phyloP scores from a whole-genome alignment of 2,797 vertebrate genomes.

The Argentina silus region DNA sequence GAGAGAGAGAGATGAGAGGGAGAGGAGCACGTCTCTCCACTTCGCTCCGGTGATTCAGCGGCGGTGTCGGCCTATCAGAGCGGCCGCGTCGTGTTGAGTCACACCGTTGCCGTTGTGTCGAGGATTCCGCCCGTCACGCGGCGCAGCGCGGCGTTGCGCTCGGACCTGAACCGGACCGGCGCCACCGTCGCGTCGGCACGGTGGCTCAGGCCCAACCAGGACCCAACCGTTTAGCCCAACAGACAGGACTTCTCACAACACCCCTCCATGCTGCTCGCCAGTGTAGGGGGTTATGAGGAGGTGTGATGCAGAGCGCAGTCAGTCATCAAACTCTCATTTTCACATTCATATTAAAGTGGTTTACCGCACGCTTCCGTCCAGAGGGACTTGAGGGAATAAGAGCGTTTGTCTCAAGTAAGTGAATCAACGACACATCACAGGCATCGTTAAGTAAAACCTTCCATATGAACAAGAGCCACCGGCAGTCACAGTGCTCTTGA shows the following conservation, averaged over 20 bases:
- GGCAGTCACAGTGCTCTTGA: no score
- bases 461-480: no score
- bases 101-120: not conserved
- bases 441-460: no score
- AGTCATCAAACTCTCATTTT: no score
- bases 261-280: not conserved
- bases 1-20: not conserved
- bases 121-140: not conserved
- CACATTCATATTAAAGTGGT: no score
- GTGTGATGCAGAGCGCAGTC: not conserved
- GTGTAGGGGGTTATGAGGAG: not conserved
- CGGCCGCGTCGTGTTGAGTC: not conserved
- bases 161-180: no score
- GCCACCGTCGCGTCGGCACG: no score
- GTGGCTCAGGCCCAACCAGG: not conserved
- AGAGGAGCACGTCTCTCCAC: not conserved
- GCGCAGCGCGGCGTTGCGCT: not conserved
- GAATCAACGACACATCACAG: no score
- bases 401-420: no score
- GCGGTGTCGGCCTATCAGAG: not conserved
- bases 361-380: no score
- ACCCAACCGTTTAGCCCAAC: not conserved
- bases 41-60: not conserved
- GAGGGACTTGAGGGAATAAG: no score
- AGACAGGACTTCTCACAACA: constrained; percentile 1